phyloP scores from a whole-genome alignment of 1,140 invertebrate genomes.

The Musca domestica region DNA sequence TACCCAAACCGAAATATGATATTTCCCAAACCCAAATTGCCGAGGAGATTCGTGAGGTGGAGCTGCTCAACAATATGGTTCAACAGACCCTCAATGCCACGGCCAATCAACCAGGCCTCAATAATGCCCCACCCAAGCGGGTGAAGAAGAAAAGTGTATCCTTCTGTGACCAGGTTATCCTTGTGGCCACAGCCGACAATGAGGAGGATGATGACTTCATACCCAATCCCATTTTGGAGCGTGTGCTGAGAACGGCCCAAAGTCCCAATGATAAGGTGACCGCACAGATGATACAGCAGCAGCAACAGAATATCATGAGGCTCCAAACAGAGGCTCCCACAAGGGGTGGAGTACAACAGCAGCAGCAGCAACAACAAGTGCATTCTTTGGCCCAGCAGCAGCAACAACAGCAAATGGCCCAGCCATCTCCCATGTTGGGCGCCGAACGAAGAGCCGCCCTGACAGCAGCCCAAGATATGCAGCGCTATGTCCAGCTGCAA shows the following conservation, averaged over 20 bases:
- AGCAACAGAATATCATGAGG: slow-evolving; percentile 59
- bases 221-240: slow-evolving; percentile 85
- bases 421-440: slow-evolving; percentile 26
- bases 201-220: slow-evolving; percentile 87
- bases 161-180: slow-evolving; percentile 88
- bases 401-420: slow-evolving; percentile 23
- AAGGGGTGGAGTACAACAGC: slow-evolving; percentile 39
- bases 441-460: slow-evolving; percentile 13
- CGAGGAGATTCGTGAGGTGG: slow-evolving; percentile 59
- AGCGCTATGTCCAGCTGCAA: slow-evolving; percentile 45
- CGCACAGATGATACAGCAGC: slow-evolving; percentile 57
- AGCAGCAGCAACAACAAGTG: slow-evolving; percentile 16
- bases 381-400: slow-evolving; percentile 27
- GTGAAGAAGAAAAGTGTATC: slow-evolving; percentile 90
- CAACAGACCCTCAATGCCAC: slow-evolving; percentile 53
- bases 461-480: slow-evolving; percentile 35
- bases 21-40: slow-evolving; percentile 54
- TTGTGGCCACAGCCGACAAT: slow-evolving; percentile 88
- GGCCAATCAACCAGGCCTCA: slow-evolving; percentile 26
- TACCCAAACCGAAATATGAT: slow-evolving; percentile 49
- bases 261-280: slow-evolving; percentile 56
- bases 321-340: slow-evolving; percentile 54
- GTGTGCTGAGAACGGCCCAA: slow-evolving; percentile 74
- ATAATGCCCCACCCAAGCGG: slow-evolving; percentile 52
- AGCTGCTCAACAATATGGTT: slow-evolving; percentile 57